Percentiles rank a stretch among this genome's conserved stretches.
These are phyloP conservation scores for Rattus rattus DNA, from an alignment of 2,113 vertebrate genomes.

Conservation along the genomic window DNA sequence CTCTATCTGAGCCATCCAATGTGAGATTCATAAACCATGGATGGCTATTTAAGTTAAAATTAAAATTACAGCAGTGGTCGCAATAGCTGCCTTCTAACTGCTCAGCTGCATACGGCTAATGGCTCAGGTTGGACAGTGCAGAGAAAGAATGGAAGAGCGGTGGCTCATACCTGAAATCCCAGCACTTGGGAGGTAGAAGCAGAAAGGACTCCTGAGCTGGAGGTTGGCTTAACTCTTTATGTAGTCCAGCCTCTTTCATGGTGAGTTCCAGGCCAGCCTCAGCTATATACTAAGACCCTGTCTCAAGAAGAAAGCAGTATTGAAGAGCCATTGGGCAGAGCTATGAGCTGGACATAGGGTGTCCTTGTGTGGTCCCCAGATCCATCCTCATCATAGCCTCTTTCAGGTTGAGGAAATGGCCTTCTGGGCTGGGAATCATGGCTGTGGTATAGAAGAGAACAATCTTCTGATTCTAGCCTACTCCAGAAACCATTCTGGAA, in stretches of 20 bases:
- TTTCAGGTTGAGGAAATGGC: background rate
- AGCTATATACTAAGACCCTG: background rate
- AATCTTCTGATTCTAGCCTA: background rate
- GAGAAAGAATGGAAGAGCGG: background rate
- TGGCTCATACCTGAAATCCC: background rate
- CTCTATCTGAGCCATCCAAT: background rate
- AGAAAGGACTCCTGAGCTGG: background rate
- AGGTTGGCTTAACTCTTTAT: background rate
- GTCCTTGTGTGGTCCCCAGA: background rate
- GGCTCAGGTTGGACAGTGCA: background rate
- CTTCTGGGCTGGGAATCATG: background rate
- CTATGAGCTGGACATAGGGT: background rate
- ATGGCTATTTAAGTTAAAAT: conserved; percentile 33
- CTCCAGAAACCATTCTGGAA: background rate
- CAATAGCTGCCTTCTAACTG: background rate
- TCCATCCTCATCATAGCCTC: background rate
- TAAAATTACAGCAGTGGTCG: background rate
- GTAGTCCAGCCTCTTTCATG: background rate
- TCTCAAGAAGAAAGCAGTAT: background rate
- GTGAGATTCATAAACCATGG: background rate
- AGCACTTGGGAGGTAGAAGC: background rate
- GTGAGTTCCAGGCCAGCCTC: background rate
- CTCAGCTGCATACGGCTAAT: background rate
- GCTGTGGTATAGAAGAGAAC: background rate
- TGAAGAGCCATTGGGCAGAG: background rate